Conservation (phyloP, 2,888 invertebrate species). For the Fissipunctia ypsillon region DNA sequence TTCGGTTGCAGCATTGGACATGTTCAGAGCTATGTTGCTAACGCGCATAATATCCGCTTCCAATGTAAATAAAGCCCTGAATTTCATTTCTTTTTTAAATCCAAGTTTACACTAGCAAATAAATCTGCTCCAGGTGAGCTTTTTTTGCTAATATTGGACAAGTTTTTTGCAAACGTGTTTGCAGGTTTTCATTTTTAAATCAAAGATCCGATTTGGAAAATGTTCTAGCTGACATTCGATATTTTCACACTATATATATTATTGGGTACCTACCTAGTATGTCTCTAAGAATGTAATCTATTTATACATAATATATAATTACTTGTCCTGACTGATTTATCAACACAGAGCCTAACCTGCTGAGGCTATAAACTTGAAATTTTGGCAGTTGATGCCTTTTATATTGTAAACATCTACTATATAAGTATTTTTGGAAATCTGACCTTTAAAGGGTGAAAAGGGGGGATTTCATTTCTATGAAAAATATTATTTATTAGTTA, state of each 20-base stretch:
- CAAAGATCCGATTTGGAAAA: background rate
- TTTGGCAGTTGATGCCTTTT: too few species aligned
- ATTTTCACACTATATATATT: background rate
- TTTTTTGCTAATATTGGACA: background rate
- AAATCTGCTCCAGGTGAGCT: too few species aligned
- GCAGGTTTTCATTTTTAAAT: background rate
- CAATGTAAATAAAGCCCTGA: conserved; percentile 4
- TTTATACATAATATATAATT: too few species aligned
- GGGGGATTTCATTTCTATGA: too few species aligned
- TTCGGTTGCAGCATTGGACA: conserved; percentile 19
- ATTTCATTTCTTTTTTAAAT: conserved; percentile 2
- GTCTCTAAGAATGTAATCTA: background rate
- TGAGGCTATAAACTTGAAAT: too few species aligned
- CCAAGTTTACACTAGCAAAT: background rate
- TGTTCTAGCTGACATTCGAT: background rate
- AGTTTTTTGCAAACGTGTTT: background rate
- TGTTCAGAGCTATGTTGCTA: conserved; percentile 21
- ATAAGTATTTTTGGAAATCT: too few species aligned
- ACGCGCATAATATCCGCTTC: conserved; percentile 21
- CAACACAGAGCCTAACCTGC: too few species aligned
- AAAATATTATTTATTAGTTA: too few species aligned
- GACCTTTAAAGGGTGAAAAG: too few species aligned
- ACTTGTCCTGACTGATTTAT: too few species aligned
- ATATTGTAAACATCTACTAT: too few species aligned
- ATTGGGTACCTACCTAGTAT: too few species aligned